Conservation (phyloP, 2,797 vertebrate species). For the Emydoidea blandingii region DNA sequence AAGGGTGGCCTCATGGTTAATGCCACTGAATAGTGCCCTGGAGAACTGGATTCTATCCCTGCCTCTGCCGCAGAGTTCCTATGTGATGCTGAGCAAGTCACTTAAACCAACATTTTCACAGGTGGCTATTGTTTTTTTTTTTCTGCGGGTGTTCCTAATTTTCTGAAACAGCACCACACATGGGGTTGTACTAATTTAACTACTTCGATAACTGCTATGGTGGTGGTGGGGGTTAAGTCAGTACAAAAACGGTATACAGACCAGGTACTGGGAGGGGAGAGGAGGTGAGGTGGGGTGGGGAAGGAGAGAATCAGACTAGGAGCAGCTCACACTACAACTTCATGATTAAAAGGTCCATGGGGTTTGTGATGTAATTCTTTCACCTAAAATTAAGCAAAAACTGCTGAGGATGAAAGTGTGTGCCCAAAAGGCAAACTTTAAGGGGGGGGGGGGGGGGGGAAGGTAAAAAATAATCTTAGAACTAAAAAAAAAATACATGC, state of each 20-base stretch:
- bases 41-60: too few species aligned
- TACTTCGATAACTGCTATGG: not conserved
- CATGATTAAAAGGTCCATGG: not conserved
- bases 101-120: not conserved
- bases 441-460: too few species aligned
- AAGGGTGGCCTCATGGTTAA: too few species aligned
- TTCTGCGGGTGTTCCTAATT: fast-evolving
- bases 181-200: not conserved
- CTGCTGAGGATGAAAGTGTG: not conserved
- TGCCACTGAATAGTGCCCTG: too few species aligned
- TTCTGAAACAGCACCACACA: not conserved
- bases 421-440: not conserved
- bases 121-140: too few species aligned
- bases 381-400: too few species aligned
- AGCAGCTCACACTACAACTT: not conserved
- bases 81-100: too few species aligned
- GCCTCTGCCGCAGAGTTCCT: too few species aligned
- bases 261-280: not conserved
- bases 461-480: too few species aligned
- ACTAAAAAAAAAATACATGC: too few species aligned
- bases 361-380: fast-evolving
- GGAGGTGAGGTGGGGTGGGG: not conserved
- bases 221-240: not conserved
- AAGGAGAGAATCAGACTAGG: not conserved
- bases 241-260: fast-evolving